Conservation (phyloP, 1,140 invertebrate species). For the Ectropis grisescens region DNA sequence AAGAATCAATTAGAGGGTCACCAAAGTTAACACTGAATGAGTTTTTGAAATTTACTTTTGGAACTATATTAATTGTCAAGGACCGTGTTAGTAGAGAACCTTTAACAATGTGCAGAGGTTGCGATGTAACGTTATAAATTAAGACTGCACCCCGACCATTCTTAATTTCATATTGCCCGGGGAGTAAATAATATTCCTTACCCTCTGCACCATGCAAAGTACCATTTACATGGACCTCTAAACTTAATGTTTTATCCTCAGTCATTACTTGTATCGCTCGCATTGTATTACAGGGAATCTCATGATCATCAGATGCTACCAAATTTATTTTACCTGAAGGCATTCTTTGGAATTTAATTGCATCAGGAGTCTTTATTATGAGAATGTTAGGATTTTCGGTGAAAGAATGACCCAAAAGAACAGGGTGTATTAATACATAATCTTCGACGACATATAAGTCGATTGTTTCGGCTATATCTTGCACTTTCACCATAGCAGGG, state of each 20-base stretch:
- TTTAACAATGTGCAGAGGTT: conserved; percentile 1
- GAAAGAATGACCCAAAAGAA: conserved; percentile 26
- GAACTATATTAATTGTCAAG: background rate
- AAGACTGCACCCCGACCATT: conserved; percentile 7
- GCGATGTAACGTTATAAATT: conserved; percentile 5
- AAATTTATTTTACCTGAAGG: conserved; percentile 3
- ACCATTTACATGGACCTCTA: conserved; percentile 7
- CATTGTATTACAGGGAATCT: conserved; percentile 4
- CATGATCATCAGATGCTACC: background rate
- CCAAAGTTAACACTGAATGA: conserved; percentile 2
- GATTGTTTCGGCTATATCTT: conserved; percentile 14
- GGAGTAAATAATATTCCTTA: conserved; percentile 13
- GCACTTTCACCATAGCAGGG: conserved; percentile 10
- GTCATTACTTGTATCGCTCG: conserved; percentile 6
- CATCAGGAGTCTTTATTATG: conserved; percentile 19
- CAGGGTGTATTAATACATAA: conserved; percentile 12
- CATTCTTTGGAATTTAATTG: conserved; percentile 11
- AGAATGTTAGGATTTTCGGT: conserved; percentile 22
- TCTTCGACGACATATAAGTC: conserved; percentile 23
- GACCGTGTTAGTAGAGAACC: conserved; percentile 3
- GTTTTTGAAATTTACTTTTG: background rate
- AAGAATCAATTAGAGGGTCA: conserved; percentile 1
- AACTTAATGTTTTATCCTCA: background rate
- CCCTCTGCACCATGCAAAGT: conserved; percentile 6
- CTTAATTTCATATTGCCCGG: conserved; percentile 10